Evolutionary conservation across 2,113 vertebrate genomes (phyloP), one percentile per base, ranked within the genome.

Genomic region (Pachycephala philippinensis): DNA sequence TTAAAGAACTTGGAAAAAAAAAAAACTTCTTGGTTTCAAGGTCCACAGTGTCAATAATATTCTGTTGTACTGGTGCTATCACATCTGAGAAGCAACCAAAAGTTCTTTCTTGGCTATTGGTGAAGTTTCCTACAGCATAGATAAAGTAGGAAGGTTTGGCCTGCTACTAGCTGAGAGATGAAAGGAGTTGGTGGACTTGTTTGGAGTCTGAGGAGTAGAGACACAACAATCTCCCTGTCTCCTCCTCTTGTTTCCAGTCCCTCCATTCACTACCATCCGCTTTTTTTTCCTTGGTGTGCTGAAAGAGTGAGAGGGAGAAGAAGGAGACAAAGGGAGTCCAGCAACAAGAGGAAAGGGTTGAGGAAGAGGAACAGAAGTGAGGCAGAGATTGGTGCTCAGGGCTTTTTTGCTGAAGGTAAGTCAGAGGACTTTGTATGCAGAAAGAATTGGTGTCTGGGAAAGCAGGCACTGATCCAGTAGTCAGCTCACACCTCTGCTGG

Each of bases 161-260:
- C n/a, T 61, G 5, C 40, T 70, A 11, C 31, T 35, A 27, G 5
- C 8, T 77, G 53, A 70, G 56, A 70, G 8, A 15, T 10, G 7
- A 24, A 68, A 54, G 26, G 4, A 3, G 5, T 47, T 2, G 0
- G 2, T 61, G 21, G 28, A 31, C 17, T 60, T 28, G 13, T 40
- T 53, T 30, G 12, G 26, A 69, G 5, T 30, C 54, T 37, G 30
- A 64, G 33, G 4, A 78, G 11, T 2, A 23, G 18, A 65, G 37
- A 39, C 7, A 24, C 14, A n/a, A 2, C 2, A 0, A 13, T 52
- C 3, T 50, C 10, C 13, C 9, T 42, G 14, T 21, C 42, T 39
- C 26, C 16, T 49, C 6, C 21, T 80, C 52, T 40, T 69, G 14
- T 24, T 12, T 33, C 10, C 18, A 37, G 24, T 23, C 16, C 22